Conservation (phyloP, 2,797 vertebrate species). For the Philypnodon macrostomus region DNA sequence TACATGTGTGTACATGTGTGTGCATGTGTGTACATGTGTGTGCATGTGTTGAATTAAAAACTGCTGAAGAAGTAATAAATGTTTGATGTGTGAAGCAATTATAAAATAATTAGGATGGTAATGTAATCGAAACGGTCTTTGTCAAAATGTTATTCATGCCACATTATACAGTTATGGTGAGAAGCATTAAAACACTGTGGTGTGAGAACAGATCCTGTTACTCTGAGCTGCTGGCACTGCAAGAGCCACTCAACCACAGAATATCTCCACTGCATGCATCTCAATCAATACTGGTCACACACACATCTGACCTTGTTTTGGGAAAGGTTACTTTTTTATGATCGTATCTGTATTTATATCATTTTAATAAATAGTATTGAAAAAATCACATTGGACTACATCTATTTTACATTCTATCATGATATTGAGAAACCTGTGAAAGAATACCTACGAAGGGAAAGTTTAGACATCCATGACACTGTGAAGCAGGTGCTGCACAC, state of each 20-base stretch:
- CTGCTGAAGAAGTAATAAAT: slow-evolving; percentile 15
- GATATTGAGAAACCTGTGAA: not conserved
- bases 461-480: slow-evolving; percentile 31
- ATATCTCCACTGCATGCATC: not conserved
- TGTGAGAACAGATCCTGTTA: slow-evolving; percentile 1
- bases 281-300: not conserved
- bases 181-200: slow-evolving; percentile 1
- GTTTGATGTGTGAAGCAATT: slow-evolving; percentile 14
- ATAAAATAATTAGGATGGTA: slow-evolving; percentile 9
- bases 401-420: not conserved
- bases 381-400: too few relatives aligned
- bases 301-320: not conserved
- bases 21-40: slow-evolving; percentile 18
- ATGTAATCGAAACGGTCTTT: slow-evolving; percentile 31
- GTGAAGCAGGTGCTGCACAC: slow-evolving; percentile 54
- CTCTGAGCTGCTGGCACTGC: not conserved
- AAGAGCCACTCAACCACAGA: not conserved
- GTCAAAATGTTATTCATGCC: slow-evolving; percentile 1
- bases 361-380: not conserved
- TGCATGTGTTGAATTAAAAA: slow-evolving; percentile 9
- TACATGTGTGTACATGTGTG: too few relatives aligned
- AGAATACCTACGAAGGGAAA: slow-evolving; percentile 10
- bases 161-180: not conserved
- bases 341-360: not conserved
- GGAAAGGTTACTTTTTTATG: not conserved